Evolutionary conservation across 2,797 vertebrate genomes (phyloP), one percentile per base, ranked within the genome.

Genomic region (Enoplosus armatus): DNA sequence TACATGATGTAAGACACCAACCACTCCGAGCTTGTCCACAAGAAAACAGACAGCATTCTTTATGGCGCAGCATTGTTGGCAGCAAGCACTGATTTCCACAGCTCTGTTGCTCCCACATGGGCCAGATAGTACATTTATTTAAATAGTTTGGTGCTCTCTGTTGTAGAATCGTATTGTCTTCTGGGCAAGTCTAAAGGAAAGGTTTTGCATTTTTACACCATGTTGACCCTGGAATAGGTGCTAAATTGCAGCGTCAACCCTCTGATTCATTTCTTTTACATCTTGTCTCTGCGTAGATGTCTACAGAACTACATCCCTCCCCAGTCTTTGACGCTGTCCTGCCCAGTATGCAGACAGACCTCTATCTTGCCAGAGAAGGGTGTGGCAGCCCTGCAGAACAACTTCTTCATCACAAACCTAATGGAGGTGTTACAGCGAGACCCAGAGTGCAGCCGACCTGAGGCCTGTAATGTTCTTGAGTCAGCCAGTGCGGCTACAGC

Each of bases 241-340:
- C 43, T 29, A n/a, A 15, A 41, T 26, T 39, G 8, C 31, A 66
- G 10, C 2, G 35, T 37, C 15, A 29, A 22, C 26, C 18, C 8
- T 58, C 22, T 45, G 3, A 66, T 55, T 20, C 1, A n/a, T 60
- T 24, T 54, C 15, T 54, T 51, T 39, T 61, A 2, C 16, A 16
- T 68, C n/a, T 27, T 74, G 4, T 75, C 31, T 67, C 53, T 62
- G 74, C 50, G 35, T 89, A 99, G 98, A 95, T 99, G 98, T 72
- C 95, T 98, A 48, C 98, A 98, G 96, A 98, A 97, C 92, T 98
- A 99, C 90, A 98, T 99, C 92, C 98, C 98, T 8, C 96, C 97
- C 3, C 97, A 99, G 95, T 99, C 97, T 77, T 92, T 99, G 93
- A 98, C 98, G 0, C 94, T 99, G 64, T 98, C 97, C 54, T 99